These are phyloP conservation scores for Cyphomyrus plagiostoma DNA, from an alignment of 2,113 vertebrate species.

Conservation along the genomic window DNA sequence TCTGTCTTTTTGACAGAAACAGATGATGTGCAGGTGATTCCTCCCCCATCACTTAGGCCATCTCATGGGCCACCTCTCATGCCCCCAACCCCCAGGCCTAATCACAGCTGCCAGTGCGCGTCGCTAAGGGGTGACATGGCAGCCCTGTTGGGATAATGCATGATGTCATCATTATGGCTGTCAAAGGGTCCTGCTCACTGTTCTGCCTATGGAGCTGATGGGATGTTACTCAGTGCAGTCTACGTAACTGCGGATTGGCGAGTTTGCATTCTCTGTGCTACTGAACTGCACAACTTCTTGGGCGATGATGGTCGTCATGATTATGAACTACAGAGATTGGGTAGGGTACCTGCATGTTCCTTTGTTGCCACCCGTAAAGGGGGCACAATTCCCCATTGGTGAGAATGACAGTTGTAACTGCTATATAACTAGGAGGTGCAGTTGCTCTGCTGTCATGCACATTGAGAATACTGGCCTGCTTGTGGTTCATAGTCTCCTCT, in stretches of 20 bases:
- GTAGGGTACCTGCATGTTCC: neutral
- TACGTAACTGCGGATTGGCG: neutral
- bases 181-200: neutral
- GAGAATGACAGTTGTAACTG: neutral
- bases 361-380: neutral
- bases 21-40: constrained; percentile 3
- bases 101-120: constrained; percentile 6
- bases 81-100: constrained; percentile 2
- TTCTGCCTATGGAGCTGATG: neutral
- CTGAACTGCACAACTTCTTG: neutral
- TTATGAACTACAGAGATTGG: neutral
- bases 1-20: constrained; percentile 17
- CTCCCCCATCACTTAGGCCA: neutral
- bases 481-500: neutral
- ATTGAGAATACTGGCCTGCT: neutral
- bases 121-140: neutral
- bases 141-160: neutral
- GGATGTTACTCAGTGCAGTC: neutral
- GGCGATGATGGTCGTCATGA: neutral
- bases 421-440: neutral
- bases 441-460: neutral
- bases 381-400: neutral
- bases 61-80: constrained; percentile 1
- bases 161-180: neutral
- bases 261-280: neutral